Evolutionary conservation across 2,797 vertebrate genomes (phyloP).

Genomic region (Nannoperca obscura): DNA sequence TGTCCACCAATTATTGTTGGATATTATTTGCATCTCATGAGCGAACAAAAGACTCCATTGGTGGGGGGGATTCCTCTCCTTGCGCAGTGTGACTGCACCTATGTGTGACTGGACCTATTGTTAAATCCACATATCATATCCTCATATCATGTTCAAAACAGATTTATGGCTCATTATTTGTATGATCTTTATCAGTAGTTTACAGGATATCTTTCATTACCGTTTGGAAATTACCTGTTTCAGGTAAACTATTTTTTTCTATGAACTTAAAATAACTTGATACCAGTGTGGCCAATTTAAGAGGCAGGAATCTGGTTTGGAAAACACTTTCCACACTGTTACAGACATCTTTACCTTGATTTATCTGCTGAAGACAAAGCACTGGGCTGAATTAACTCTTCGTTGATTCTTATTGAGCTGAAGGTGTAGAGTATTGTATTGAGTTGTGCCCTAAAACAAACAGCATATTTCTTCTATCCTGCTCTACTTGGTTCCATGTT

Average conservation of each 20-base stretch:
- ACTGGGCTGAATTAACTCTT: constrained; percentile 52
- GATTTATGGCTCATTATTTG: neutral
- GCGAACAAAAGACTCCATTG: neutral
- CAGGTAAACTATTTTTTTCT: neutral
- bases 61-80: too few relatives aligned
- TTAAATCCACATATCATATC: constrained; percentile 33
- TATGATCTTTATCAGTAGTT: constrained; percentile 15
- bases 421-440: constrained; percentile 27
- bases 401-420: constrained; percentile 63
- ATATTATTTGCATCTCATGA: constrained; percentile 5
- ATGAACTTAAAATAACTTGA: constrained; percentile 22
- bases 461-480: neutral
- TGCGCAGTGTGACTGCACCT: too few relatives aligned
- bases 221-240: constrained; percentile 23
- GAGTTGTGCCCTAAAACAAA: neutral
- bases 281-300: neutral
- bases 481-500: constrained; percentile 27
- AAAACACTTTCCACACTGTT: constrained; percentile 1
- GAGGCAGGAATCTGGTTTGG: neutral
- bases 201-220: neutral
- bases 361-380: constrained; percentile 63
- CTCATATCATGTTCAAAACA: constrained; percentile 19
- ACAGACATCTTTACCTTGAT: constrained; percentile 43
- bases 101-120: constrained; percentile 37
- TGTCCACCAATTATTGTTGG: constrained; percentile 7